Base-by-base conservation (phyloP, 1,140 invertebrate species). In the Sycobia sp. region DNA sequence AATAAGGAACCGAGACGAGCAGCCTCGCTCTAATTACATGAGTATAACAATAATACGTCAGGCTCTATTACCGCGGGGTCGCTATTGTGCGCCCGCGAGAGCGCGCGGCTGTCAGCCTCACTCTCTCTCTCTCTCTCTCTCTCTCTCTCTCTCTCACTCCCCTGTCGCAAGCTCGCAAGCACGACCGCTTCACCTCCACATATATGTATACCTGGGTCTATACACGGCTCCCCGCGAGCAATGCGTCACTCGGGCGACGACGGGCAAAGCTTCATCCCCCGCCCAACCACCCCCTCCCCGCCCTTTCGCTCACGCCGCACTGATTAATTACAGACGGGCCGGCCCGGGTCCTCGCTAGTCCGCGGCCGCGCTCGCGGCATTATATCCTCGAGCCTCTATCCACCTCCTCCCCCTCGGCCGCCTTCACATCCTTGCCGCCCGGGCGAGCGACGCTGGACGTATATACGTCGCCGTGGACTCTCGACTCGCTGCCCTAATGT, bases 1-100 rank as follows among this genome's bases (percentile, higher is more conserved):
- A 14, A 25, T 23, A 46, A 23, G 18, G 47, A 27, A 29, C 27
- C 43, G 20, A 18, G 14, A 20, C 25, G 38, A 43, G 32, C 44
- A n/a, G 14, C 18, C 13, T 51, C 36, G 58, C 25, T 44, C 49
- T 61, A 61, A 61, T 61, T 61, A 38, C 38, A 61, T 39, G 49
- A 53, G 58, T 38, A n/a, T n/a, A 61, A 53, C 49, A 61, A 61
- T 61, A 61, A 61, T 61, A 61, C 38, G 38, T 50, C 34, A 39
- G 50, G 58, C 47, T 61, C 38, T 51, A 43, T 61, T 44, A 51
- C 58, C 32, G 29, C 4, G 55, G 11, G 18, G 16, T n/a, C 23
- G 23, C 20, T 56, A 32, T 38, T 56, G 14, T 2, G 11, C 32
- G 23, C 2, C 13, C 16, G n/a, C 20, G 16, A 16, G 0, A 23